These are phyloP conservation scores for Ceuthmochares aereus DNA, from an alignment of 2,113 vertebrate species.

Conservation along the genomic window DNA sequence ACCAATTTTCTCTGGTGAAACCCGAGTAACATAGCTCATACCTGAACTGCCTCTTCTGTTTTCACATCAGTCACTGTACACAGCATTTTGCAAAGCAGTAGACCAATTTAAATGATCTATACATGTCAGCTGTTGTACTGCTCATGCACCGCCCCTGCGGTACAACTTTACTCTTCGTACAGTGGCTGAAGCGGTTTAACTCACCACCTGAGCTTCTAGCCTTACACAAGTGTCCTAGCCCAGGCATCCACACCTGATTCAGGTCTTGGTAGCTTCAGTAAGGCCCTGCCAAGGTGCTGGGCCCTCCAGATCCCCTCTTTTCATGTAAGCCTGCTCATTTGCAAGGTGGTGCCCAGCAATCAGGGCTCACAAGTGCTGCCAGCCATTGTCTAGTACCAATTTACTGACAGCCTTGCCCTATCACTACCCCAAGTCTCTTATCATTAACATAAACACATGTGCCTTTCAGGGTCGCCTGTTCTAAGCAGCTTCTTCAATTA, in stretches of 20 bases:
- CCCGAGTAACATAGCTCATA: slow-evolving; percentile 71
- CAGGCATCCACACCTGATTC: background rate
- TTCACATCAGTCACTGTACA: slow-evolving; percentile 37
- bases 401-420: background rate
- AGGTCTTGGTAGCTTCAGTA: background rate
- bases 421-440: background rate
- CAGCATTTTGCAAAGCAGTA: slow-evolving; percentile 27
- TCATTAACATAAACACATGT: accelerated
- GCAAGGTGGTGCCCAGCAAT: accelerated
- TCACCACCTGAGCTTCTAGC: background rate
- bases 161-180: background rate
- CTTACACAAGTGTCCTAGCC: accelerated
- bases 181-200: background rate
- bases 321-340: background rate
- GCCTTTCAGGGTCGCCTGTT: background rate
- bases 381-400: background rate
- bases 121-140: background rate
- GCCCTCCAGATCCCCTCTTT: background rate
- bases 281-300: background rate
- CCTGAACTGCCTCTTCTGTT: slow-evolving; percentile 54
- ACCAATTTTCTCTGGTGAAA: slow-evolving; percentile 86
- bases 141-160: background rate
- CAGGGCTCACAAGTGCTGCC: background rate
- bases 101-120: slow-evolving; percentile 55
- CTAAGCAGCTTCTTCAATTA: background rate